Evolutionary conservation across 2,888 invertebrate species (phyloP), one percentile per base, ranked within the genome.

Genomic region (Sceliomorpha sp.): DNA sequence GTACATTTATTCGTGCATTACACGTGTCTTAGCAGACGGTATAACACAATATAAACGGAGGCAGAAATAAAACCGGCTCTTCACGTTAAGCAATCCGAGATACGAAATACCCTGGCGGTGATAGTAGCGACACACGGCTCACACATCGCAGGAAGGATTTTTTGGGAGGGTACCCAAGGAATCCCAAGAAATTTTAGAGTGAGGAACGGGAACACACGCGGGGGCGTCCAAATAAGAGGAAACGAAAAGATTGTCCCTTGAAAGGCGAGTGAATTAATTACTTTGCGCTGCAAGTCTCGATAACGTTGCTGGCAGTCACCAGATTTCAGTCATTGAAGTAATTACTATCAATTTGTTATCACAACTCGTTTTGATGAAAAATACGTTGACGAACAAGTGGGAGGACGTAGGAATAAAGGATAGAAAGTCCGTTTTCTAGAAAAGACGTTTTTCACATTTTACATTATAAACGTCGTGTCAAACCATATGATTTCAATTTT

Each of bases 31-130:
- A 64, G 60, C 36, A 56, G 55, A 70, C 60, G 45, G 60, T 50
- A 55, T 70, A 70, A 70, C 48, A 70, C 60, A 60, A 70, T 70
- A 70, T 56, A 37, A 40, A 70, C 64, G 45, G 59, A 60, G 69
- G 58, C 63, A 40, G 69, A 15, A 42, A 42, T 27, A 36, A 69
- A 69, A 62, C 68, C 68, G 68, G 68, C 68, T 69, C 56, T 20
- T 62, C 62, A 56, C 62, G 56, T 68, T 60, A 50, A 62, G 62
- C 56, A 62, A 68, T 40, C 34, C 39, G 62, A 68, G 68, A 67
- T 45, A 45, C 56, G 15, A 60, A 60, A 60, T 53, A 31, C 17
- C 27, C 29, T 53, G 32, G 48, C 26, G 42, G 32, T 50, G 67
- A 67, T 60, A 67, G 59, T 53, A 26, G 26, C 47, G 47, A 53